phyloP scores from a whole-genome alignment of 1,140 invertebrate species.

The Caenorhabditis briggsae region DNA sequence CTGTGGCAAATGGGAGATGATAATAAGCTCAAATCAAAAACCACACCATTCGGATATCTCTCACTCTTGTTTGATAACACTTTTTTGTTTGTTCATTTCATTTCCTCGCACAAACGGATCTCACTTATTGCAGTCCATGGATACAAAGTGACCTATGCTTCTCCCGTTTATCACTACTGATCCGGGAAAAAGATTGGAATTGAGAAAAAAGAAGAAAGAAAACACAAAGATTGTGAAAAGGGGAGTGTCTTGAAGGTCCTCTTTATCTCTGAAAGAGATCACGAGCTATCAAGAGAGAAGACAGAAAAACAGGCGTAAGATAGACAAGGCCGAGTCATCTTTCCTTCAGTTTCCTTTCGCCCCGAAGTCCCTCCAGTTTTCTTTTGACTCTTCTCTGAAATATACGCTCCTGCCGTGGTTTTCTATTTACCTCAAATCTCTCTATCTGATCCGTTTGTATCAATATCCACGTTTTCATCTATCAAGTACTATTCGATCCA shows the following conservation, averaged over 20 bases:
- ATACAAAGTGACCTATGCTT: slow-evolving; percentile 48
- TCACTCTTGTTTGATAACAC: slow-evolving; percentile 14
- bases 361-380: not conserved
- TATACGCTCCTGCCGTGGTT: not conserved
- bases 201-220: slow-evolving; percentile 21
- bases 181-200: not conserved
- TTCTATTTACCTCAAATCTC: slow-evolving; percentile 30
- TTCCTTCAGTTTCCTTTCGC: not conserved
- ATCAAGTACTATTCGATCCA: not conserved
- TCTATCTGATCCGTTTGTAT: slow-evolving; percentile 34
- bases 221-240: slow-evolving; percentile 54
- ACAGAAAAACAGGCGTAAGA: slow-evolving; percentile 44
- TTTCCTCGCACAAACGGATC: not conserved
- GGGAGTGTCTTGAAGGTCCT: not conserved
- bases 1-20: not conserved
- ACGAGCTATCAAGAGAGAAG: slow-evolving; percentile 15
- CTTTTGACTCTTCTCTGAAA: slow-evolving; percentile 14
- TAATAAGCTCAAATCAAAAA: slow-evolving; percentile 39
- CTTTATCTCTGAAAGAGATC: not conserved
- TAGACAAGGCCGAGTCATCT: slow-evolving; percentile 43
- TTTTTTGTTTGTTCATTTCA: slow-evolving; percentile 43
- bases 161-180: not conserved
- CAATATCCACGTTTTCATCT: slow-evolving; percentile 32
- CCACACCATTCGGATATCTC: not conserved
- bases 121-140: not conserved